These are phyloP conservation scores for Aplysia californica DNA, from an alignment of 1,140 invertebrate genomes.

Conservation along the genomic window DNA sequence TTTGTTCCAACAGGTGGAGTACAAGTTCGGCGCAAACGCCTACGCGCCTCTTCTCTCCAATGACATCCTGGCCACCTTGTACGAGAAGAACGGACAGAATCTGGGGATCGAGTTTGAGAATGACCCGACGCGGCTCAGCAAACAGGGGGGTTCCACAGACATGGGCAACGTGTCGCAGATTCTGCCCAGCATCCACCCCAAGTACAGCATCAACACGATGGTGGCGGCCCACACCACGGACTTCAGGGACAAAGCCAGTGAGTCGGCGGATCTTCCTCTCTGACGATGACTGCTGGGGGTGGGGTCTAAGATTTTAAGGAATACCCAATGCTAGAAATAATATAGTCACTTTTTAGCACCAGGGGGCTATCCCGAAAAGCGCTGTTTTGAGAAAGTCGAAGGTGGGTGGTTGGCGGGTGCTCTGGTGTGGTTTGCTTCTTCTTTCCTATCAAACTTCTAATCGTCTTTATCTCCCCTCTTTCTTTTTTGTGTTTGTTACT, in stretches of 20 bases:
- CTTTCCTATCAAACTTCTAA: not conserved
- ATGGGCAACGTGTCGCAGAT: slow-evolving; percentile 66
- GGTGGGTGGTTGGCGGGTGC: not conserved
- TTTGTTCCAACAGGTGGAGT: slow-evolving; percentile 31
- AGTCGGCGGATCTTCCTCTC: not conserved
- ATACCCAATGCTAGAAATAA: no score
- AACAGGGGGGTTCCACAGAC: slow-evolving; percentile 49
- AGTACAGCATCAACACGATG: slow-evolving; percentile 55
- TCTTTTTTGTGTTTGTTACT: no score
- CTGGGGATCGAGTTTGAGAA: slow-evolving; percentile 43
- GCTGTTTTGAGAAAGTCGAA: not conserved
- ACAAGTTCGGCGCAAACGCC: slow-evolving; percentile 33
- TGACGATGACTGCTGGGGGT: not conserved
- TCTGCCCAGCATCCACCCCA: slow-evolving; percentile 64
- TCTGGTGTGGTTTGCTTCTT: no score
- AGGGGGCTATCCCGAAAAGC: not conserved
- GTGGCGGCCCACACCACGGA: slow-evolving; percentile 53
- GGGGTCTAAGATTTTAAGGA: not conserved
- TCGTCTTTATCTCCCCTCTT: no score
- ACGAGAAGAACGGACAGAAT: slow-evolving; percentile 40
- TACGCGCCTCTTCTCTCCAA: slow-evolving; percentile 51
- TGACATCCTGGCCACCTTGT: slow-evolving; percentile 41
- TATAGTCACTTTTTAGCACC: no score
- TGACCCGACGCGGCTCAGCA: slow-evolving; percentile 34
- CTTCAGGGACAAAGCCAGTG: slow-evolving; percentile 52